Percentiles rank a stretch among this genome's conserved stretches.
phyloP scores from a whole-genome alignment of 1,140 invertebrate genomes.

The Zophobas morio region DNA sequence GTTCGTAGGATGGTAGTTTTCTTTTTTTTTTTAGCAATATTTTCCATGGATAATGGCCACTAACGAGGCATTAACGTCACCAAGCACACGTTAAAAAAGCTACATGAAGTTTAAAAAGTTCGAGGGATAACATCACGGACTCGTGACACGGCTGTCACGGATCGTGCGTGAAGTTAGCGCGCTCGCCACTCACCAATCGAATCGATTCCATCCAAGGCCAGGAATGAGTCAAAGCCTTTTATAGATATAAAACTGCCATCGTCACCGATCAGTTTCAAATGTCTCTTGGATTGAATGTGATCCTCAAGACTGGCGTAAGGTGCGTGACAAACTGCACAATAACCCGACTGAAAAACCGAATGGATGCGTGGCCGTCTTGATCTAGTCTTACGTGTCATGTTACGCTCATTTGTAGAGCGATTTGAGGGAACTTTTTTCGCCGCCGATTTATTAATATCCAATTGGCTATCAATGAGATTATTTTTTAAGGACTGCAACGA shows the following conservation, averaged over 20 bases:
- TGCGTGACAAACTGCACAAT: constrained; percentile 83
- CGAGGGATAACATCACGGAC: too few relatives aligned
- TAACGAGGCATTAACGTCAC: too few relatives aligned
- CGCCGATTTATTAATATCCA: constrained; percentile 23
- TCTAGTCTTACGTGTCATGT: constrained; percentile 72
- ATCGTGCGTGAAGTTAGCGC: too few relatives aligned
- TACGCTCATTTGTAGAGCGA: constrained; percentile 46
- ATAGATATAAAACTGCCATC: constrained; percentile 75
- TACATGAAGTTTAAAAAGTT: too few relatives aligned
- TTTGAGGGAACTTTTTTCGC: constrained; percentile 28
- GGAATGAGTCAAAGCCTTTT: constrained; percentile 71
- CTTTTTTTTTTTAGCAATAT: too few relatives aligned
- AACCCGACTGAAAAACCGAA: constrained; percentile 74
- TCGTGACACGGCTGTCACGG: too few relatives aligned
- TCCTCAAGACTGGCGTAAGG: constrained; percentile 78
- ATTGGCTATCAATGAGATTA: constrained; percentile 8
- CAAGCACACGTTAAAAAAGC: too few relatives aligned
- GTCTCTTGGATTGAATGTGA: constrained; percentile 80
- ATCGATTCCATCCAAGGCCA: constrained; percentile 67
- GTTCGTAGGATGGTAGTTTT: too few relatives aligned
- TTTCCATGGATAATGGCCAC: too few relatives aligned
- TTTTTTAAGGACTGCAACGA: constrained; percentile 37
- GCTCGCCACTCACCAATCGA: constrained; percentile 57
- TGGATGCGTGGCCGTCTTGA: constrained; percentile 72
- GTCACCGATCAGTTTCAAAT: constrained; percentile 79